Evolutionary conservation across 2,797 vertebrate species (phyloP), one percentile per base, ranked within the genome.

Genomic region (Poliocrania exsul): DNA sequence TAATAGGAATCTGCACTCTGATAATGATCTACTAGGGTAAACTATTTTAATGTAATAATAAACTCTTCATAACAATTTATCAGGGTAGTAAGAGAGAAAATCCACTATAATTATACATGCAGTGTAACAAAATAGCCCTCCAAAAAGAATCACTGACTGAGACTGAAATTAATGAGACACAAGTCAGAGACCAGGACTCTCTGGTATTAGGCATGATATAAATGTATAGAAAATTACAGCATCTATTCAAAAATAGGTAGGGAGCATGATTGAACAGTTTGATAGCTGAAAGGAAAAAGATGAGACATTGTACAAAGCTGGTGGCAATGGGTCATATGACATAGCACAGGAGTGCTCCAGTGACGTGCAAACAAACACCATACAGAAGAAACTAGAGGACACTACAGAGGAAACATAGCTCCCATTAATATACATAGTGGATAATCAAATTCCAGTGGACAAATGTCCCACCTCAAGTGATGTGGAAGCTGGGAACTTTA

Each of bases 321-420:
- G 50, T 79, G 66, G 56, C 51, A 61, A 17, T 0, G 31, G 47
- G 28, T 64, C 2, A 0, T 15, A 26, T 4, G 33, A 56, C 0
- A 3, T 13, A 71, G 49, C 44, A 49, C 46, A 60, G 46, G 61
- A 77, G 35, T 2, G 1, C 17, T 49, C 58, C 28, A 38, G 37
- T 20, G 33, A 81, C 13, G 46, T 61, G 16, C 69, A 74, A 64
- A 61, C 50, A 71, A 70, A 60, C 44, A 61, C 11, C 9, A 11
- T 11, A 37, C 0, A 88, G 56, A 79, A 73, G 15, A 67, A 91
- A 81, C 44, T 23, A 62, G 50, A 75, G 38, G 56, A 58, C 11
- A 10, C 25, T 23, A 6, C 0, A 70, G 37, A 64, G 24, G 26
- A 86, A 90, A 83, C 0, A 2, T 4, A 78, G 17, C 40, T 93